These are phyloP conservation scores for Hyphantria cunea DNA, from an alignment of 1,140 invertebrate genomes.

Conservation along the genomic window DNA sequence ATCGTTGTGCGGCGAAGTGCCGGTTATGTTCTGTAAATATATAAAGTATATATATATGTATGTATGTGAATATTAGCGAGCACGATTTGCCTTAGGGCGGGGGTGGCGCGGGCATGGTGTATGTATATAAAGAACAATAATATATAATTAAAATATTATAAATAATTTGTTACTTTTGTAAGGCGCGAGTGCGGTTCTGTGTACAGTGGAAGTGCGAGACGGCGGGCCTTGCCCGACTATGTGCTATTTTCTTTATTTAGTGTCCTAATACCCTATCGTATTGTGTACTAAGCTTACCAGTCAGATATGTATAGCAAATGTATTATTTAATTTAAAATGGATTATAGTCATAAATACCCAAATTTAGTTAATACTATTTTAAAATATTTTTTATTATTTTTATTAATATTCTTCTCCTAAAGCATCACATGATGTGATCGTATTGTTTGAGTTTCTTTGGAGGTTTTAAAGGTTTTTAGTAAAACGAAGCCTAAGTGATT, in stretches of 20 bases:
- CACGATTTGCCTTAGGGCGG: conserved; percentile 57
- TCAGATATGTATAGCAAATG: conserved; percentile 78
- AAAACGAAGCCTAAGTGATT: conserved; percentile 47
- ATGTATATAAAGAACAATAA: conserved; percentile 77
- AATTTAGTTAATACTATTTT: conserved; percentile 78
- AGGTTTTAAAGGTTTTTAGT: conserved; percentile 48
- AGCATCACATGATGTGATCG: conserved; percentile 72
- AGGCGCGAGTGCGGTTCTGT: conserved; percentile 63
- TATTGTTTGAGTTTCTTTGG: conserved; percentile 67
- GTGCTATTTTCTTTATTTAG: conserved; percentile 74
- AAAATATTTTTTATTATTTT: conserved; percentile 57
- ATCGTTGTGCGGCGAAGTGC: conserved; percentile 54
- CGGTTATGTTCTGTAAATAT: conserved; percentile 77
- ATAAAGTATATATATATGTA: conserved; percentile 53
- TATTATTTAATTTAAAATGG: conserved; percentile 77
- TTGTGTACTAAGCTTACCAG: conserved; percentile 76
- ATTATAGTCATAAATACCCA: conserved; percentile 81
- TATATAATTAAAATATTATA: conserved; percentile 66
- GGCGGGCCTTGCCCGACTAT: conserved; percentile 42
- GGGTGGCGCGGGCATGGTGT: conserved; percentile 54
- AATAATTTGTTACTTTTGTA: conserved; percentile 73
- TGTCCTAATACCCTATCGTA: conserved; percentile 71
- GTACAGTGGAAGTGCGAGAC: conserved; percentile 56
- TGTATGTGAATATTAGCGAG: conserved; percentile 49
- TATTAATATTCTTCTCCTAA: conserved; percentile 55